Evolutionary conservation across 1,140 invertebrate species (phyloP).

Genomic region (Notospermus geniculatus): DNA sequence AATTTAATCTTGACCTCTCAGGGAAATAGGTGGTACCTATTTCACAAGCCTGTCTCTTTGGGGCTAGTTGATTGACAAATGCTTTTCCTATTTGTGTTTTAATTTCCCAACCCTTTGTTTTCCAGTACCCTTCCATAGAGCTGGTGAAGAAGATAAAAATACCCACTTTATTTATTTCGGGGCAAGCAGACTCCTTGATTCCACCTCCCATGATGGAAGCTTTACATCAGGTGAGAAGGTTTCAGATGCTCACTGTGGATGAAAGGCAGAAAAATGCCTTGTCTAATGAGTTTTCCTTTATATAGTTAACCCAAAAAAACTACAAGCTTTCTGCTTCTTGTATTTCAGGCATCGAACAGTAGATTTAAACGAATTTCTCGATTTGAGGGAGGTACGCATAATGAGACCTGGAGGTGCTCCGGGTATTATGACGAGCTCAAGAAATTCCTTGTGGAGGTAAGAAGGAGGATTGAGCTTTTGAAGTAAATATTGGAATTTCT

Average conservation of each 20-base stretch:
- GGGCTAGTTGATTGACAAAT: not conserved
- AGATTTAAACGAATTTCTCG: slow-evolving; percentile 68
- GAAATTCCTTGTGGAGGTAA: slow-evolving; percentile 57
- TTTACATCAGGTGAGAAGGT: slow-evolving; percentile 60
- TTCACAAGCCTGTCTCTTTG: not conserved
- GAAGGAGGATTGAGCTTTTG: too few species aligned
- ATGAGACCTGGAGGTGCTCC: slow-evolving; percentile 77
- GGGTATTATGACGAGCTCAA: slow-evolving; percentile 65
- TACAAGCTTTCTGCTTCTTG: not conserved
- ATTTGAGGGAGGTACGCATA: slow-evolving; percentile 72
- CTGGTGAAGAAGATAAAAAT: slow-evolving; percentile 32
- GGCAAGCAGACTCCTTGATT: slow-evolving; percentile 76
- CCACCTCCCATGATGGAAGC: slow-evolving; percentile 82
- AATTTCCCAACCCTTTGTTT: slow-evolving; percentile 8
- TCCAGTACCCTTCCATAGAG: slow-evolving; percentile 40
- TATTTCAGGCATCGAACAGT: slow-evolving; percentile 23
- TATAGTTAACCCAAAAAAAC: too few species aligned
- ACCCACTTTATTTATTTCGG: slow-evolving; percentile 55
- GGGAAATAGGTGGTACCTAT: not conserved
- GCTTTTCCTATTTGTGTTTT: not conserved
- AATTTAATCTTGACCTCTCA: too few species aligned
- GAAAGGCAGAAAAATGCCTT: not conserved
- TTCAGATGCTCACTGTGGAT: too few species aligned
- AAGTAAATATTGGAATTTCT: not conserved
- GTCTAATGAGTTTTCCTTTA: too few species aligned